Evolutionary conservation across 2,888 invertebrate genomes (phyloP).

Genomic region (Penaeus monodon): DNA sequence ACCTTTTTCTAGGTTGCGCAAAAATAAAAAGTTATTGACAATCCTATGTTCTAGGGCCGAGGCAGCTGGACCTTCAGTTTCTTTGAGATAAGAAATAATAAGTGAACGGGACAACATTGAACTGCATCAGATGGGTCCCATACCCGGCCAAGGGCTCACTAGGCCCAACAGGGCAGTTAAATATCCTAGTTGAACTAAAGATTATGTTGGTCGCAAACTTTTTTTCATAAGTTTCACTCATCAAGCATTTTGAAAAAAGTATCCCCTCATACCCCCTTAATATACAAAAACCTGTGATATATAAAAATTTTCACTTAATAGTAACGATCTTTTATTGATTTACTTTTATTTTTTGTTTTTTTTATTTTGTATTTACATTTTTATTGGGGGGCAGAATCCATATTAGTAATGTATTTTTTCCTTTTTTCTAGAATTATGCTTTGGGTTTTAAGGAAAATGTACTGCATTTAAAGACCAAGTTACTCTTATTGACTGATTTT

Average conservation of each 20-base stretch:
- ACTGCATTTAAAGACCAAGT: too few species aligned
- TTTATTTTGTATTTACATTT: too few species aligned
- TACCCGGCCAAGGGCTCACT: conserved; percentile 86
- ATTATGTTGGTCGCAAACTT: neutral
- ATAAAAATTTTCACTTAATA: too few species aligned
- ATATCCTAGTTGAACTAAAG: conserved; percentile 73
- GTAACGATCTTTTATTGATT: too few species aligned
- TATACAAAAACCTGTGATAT: too few species aligned
- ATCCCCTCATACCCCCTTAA: neutral
- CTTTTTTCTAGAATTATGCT: too few species aligned
- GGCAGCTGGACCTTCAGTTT: conserved; percentile 21
- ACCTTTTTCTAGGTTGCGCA: conserved; percentile 43
- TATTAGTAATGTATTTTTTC: too few species aligned
- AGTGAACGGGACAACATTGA: conserved; percentile 78
- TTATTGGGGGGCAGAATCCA: too few species aligned
- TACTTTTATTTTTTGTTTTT: too few species aligned
- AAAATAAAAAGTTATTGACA: conserved; percentile 55
- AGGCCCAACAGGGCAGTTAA: conserved; percentile 87
- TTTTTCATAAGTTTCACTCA: neutral
- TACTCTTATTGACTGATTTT: neutral
- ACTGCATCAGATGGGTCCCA: conserved; percentile 88
- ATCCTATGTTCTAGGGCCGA: conserved; percentile 26
- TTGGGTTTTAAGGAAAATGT: too few species aligned
- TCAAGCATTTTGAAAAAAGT: neutral
- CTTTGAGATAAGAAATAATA: conserved; percentile 77